phyloP scores from a whole-genome alignment of 2,113 vertebrate genomes.

The zebrafish (Danio rerio) region DNA sequence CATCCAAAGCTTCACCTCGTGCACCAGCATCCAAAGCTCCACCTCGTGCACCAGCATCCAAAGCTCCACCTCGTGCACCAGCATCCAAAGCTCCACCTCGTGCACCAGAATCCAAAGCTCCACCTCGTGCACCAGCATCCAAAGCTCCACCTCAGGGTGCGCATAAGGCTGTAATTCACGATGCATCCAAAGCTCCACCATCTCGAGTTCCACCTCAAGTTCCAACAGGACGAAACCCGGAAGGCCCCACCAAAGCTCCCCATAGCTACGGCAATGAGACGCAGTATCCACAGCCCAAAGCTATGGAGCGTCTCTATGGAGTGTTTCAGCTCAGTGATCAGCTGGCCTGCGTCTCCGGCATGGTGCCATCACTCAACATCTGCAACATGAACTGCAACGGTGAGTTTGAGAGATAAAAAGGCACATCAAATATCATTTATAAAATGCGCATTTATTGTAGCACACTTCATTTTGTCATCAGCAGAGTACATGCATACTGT shows the following conservation, averaged over 20 bases:
- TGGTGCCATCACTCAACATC: constrained; percentile 44
- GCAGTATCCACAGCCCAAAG: not conserved
- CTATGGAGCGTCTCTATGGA: constrained; percentile 54
- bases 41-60: not conserved
- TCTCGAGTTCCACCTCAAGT: not conserved
- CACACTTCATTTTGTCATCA: too few species aligned
- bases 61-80: not conserved
- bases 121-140: not conserved
- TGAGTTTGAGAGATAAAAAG: too few species aligned
- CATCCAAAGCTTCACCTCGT: not conserved
- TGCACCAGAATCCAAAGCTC: too few species aligned
- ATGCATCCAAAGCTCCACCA: too few species aligned
- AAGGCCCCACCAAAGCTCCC: not conserved
- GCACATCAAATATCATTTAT: not conserved
- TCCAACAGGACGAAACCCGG: not conserved
- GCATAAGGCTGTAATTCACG: not conserved
- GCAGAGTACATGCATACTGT: too few species aligned
- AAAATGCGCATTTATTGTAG: too few species aligned
- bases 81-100: not conserved
- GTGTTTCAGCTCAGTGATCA: constrained; percentile 67
- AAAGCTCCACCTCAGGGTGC: not conserved
- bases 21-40: not conserved
- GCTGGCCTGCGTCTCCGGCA: constrained; percentile 54
- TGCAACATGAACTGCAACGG: constrained; percentile 60
- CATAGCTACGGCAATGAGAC: not conserved